Evolutionary conservation across 1,140 invertebrate genomes (phyloP).

Genomic region (Venustaconcha ellipsiformis): DNA sequence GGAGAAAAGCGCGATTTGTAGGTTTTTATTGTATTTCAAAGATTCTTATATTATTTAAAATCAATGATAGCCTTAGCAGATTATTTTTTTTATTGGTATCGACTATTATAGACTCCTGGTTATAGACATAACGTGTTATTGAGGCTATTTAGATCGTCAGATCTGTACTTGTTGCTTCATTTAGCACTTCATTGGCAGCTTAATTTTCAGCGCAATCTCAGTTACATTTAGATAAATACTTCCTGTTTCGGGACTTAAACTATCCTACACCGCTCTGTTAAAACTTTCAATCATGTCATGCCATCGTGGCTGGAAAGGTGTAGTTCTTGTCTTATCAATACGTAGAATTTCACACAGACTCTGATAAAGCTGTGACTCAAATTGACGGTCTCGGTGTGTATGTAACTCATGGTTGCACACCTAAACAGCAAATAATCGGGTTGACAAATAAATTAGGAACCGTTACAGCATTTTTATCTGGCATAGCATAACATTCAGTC

Average conservation of each 20-base stretch:
- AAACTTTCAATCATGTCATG: conserved; percentile 48
- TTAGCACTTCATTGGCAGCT: too few relatives aligned
- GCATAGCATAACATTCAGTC: conserved; percentile 1
- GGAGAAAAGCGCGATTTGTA: too few relatives aligned
- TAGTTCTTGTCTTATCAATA: conserved; percentile 28
- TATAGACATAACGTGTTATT: too few relatives aligned
- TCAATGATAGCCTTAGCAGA: too few relatives aligned
- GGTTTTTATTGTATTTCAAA: too few relatives aligned
- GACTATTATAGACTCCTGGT: too few relatives aligned
- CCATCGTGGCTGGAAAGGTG: conserved; percentile 24
- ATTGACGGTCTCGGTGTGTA: conserved; percentile 23
- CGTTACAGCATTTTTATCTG: not conserved
- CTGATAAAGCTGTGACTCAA: conserved; percentile 21
- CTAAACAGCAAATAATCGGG: conserved; percentile 16
- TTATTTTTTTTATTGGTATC: too few relatives aligned
- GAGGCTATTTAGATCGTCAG: too few relatives aligned
- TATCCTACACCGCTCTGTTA: conserved; percentile 44
- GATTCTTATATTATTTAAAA: too few relatives aligned
- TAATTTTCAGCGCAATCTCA: too few relatives aligned
- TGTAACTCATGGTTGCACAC: conserved; percentile 21
- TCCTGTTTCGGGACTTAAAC: not conserved
- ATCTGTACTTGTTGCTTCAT: too few relatives aligned
- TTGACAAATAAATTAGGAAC: conserved; percentile 9
- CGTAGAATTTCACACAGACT: conserved; percentile 15
- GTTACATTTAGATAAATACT: too few relatives aligned